phyloP scores from a whole-genome alignment of 2,797 vertebrate species.

The Tapera naevia region DNA sequence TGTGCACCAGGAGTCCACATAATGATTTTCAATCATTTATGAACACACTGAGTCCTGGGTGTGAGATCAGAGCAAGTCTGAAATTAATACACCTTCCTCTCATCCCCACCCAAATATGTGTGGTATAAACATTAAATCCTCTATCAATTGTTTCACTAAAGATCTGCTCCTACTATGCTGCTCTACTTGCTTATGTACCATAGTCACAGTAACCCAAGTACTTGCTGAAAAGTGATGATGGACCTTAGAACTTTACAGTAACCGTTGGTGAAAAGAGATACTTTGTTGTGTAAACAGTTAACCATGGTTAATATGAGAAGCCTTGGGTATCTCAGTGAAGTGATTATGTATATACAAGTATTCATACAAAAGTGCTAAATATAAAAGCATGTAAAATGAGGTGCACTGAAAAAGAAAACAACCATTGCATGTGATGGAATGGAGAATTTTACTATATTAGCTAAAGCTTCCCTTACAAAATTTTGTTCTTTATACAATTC shows the following conservation, averaged over 20 bases:
- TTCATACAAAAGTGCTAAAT: not conserved
- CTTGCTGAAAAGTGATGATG: not conserved
- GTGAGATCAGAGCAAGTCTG: not conserved
- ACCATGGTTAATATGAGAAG: not conserved
- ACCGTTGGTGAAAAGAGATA: not conserved
- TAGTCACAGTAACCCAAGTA: not conserved
- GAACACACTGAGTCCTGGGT: not conserved
- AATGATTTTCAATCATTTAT: not conserved
- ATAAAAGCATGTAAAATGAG: not conserved
- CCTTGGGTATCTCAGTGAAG: not conserved
- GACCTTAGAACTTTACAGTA: not conserved
- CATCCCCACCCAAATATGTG: not conserved
- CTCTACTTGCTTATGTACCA: not conserved
- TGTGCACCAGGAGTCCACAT: not conserved
- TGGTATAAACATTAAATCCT: rapidly evolving
- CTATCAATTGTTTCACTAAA: not conserved
- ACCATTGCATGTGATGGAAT: not conserved
- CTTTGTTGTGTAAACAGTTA: not conserved
- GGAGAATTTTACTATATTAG: not conserved
- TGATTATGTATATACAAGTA: not conserved
- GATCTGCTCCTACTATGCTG: not conserved
- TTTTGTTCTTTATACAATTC: not conserved
- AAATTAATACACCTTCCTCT: not conserved
- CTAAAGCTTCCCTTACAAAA: not conserved
- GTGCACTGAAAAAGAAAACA: not conserved